phyloP scores from a whole-genome alignment of 2,888 invertebrate genomes.

The Phoenoteleia sp. region DNA sequence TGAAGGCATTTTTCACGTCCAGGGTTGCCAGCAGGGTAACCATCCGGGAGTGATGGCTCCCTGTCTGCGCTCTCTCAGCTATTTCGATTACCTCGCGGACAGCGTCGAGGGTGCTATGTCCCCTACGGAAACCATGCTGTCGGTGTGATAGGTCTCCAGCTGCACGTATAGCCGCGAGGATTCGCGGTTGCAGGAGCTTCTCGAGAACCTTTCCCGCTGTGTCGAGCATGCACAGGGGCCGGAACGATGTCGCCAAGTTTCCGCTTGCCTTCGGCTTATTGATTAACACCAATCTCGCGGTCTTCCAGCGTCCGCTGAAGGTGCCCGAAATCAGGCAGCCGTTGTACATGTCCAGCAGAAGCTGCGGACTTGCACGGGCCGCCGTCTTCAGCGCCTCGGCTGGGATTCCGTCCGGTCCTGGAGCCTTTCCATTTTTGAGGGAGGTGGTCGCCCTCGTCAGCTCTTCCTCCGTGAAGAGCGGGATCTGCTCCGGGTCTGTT shows the following conservation, averaged over 20 bases:
- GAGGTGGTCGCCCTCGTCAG: slow-evolving; percentile 41
- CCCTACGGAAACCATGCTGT: slow-evolving; percentile 67
- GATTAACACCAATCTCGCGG: slow-evolving; percentile 9
- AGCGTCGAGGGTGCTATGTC: slow-evolving; percentile 63
- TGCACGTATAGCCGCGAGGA: slow-evolving; percentile 46
- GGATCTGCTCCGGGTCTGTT: background rate
- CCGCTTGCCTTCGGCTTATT: slow-evolving; percentile 53
- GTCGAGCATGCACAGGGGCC: slow-evolving; percentile 76
- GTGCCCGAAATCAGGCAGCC: slow-evolving; percentile 36
- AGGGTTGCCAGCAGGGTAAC: slow-evolving; percentile 56
- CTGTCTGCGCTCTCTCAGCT: slow-evolving; percentile 7
- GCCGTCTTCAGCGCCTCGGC: slow-evolving; percentile 68
- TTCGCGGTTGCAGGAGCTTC: slow-evolving; percentile 67
- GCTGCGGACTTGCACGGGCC: slow-evolving; percentile 37
- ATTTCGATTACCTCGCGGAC: slow-evolving; percentile 54
- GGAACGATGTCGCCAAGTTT: slow-evolving; percentile 57
- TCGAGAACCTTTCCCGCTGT: slow-evolving; percentile 66
- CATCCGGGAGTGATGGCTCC: slow-evolving; percentile 35
- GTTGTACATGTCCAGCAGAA: slow-evolving; percentile 49
- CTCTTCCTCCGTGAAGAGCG: slow-evolving; percentile 58
- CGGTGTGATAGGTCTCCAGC: slow-evolving; percentile 64
- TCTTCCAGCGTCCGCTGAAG: slow-evolving; percentile 72
- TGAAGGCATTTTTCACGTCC: slow-evolving; percentile 68
- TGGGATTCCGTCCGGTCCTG: slow-evolving; percentile 74
- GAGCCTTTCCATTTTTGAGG: slow-evolving; percentile 68